A percentile compares a stretch with the other conserved stretches of the same genome.
These are phyloP conservation scores for Sitophilus oryzae DNA, from an alignment of 1,140 invertebrate species.

Conservation along the genomic window DNA sequence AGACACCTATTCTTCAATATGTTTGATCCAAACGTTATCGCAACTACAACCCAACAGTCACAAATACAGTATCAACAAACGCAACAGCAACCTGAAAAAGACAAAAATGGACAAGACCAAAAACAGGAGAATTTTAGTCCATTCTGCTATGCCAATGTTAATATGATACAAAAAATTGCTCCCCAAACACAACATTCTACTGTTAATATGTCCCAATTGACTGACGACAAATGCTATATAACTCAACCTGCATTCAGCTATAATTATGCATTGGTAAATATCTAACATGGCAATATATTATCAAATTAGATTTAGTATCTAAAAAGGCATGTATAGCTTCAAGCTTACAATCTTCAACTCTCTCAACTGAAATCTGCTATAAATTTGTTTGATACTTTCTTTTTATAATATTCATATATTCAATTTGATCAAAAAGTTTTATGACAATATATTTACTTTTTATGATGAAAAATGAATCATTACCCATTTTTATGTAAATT, in stretches of 20 bases:
- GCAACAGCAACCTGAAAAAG: constrained; percentile 32
- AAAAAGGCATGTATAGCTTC: too few relatives aligned
- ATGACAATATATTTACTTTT: too few relatives aligned
- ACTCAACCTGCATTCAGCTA: constrained; percentile 61
- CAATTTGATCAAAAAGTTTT: too few relatives aligned
- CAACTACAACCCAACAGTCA: constrained; percentile 40
- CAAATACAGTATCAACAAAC: constrained; percentile 38
- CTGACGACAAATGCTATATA: constrained; percentile 63
- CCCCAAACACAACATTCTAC: constrained; percentile 48
- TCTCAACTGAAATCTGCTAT: too few relatives aligned
- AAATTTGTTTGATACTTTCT: too few relatives aligned
- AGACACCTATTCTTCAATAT: too few relatives aligned
- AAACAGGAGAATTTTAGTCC: constrained; percentile 50
- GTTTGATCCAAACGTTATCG: constrained; percentile 44
- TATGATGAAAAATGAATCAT: too few relatives aligned
- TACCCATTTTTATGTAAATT: too few relatives aligned
- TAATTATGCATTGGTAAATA: constrained; percentile 50
- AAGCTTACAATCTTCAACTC: too few relatives aligned
- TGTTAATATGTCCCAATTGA: constrained; percentile 58
- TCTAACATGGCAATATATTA: too few relatives aligned
- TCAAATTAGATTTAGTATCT: too few relatives aligned
- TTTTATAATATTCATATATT: too few relatives aligned
- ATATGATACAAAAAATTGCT: constrained; percentile 57
- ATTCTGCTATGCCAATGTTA: constrained; percentile 63
- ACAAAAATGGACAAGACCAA: constrained; percentile 32